phyloP scores from a whole-genome alignment of 2,888 invertebrate species.

The Dasypolia templi region DNA sequence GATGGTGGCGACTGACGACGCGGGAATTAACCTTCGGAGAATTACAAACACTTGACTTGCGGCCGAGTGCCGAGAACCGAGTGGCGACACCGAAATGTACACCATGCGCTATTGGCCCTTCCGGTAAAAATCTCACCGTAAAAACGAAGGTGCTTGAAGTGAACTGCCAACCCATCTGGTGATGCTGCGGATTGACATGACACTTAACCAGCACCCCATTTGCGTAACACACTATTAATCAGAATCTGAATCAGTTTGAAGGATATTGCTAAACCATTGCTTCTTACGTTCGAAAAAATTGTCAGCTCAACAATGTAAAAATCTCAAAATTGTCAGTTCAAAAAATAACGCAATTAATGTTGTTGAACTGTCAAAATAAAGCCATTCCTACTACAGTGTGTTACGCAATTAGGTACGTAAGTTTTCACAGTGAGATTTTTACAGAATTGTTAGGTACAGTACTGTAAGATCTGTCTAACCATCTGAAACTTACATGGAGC shows the following conservation, averaged over 20 bases:
- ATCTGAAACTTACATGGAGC: background rate
- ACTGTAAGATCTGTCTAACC: background rate
- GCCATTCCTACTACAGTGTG: too few relatives aligned
- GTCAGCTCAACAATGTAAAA: too few relatives aligned
- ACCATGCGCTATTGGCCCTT: background rate
- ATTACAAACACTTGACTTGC: constrained; percentile 61
- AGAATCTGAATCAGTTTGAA: too few relatives aligned
- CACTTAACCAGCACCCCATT: too few relatives aligned
- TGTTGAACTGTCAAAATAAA: too few relatives aligned
- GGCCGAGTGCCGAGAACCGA: constrained; percentile 20
- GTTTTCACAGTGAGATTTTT: too few relatives aligned
- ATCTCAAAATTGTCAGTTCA: too few relatives aligned
- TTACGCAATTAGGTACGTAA: too few relatives aligned
- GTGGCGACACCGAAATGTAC: constrained; percentile 38
- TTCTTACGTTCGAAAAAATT: too few relatives aligned
- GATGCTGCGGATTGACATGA: background rate
- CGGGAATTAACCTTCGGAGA: constrained; percentile 68
- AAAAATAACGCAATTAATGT: too few relatives aligned
- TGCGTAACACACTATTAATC: too few relatives aligned
- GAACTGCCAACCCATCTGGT: background rate
- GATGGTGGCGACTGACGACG: constrained; percentile 69
- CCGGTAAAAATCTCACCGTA: background rate
- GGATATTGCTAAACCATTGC: too few relatives aligned
- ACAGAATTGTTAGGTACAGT: background rate
- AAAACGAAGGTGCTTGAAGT: background rate